Evolutionary conservation across 2,888 invertebrate species (phyloP), one percentile per base, ranked within the genome.

Genomic region (Nemoura dubitans): DNA sequence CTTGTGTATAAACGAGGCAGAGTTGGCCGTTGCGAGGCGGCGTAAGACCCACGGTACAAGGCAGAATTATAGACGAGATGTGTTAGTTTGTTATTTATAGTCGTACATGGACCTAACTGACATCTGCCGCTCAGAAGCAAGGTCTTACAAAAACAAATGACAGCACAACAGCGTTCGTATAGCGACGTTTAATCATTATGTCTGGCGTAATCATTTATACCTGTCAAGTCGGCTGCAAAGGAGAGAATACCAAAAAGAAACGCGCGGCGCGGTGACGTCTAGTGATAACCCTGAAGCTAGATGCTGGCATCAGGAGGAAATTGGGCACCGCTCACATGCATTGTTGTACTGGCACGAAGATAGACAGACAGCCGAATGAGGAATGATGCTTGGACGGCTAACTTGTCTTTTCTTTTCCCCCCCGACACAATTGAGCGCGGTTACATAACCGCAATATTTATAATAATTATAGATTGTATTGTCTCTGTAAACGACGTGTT

Each of bases 111-210:
- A 86, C 85, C 59, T 86, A 83, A 78, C 87, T 85, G 88, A 88
- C 88, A 88, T 88, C 86, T 87, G 88, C 87, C 88, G 87, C 85
- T 87, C 87, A 87, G 87, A 77, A 88, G 88, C 88, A 86, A 86
- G 86, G 86, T 85, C 86, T 85, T 86, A 87, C 88, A 88, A 88
- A 88, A 88, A 88, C 88, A 88, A 88, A 88, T 88, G 88, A 88
- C 88, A 87, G 88, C 86, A 88, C 87, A 88, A 87, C 87, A 87
- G 87, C 81, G 88, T 84, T 85, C 85, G 87, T 86, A 86, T 87
- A 87, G 86, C 87, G 85, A 84, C 88, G 88, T 87, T 88, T 88
- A 88, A 88, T 88, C 88, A 88, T 88, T 88, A 86, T 86, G 87
- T 86, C 87, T 87, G 76, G 84, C 30, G 87, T 87, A 87, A 88